Conservation (phyloP, 1,140 invertebrate species). For the Euglossa dilemma region DNA sequence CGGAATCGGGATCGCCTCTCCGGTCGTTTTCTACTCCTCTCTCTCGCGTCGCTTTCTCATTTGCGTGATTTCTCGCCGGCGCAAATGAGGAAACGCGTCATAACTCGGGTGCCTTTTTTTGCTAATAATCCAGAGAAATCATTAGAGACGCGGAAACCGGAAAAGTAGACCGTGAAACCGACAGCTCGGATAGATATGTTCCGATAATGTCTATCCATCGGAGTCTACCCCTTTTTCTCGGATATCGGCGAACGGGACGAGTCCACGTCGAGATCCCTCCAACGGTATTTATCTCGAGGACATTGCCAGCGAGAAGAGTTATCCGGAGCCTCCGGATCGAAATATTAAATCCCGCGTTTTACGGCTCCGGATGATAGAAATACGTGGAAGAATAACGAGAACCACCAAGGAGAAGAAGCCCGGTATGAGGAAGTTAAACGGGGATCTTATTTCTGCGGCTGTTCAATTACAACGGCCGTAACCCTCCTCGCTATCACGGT, state of each 20-base stretch:
- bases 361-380: not conserved
- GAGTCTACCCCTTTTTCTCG: not conserved
- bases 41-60: slow-evolving; percentile 42
- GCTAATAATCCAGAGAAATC: slow-evolving; percentile 30
- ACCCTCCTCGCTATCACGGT: not conserved
- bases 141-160: slow-evolving; percentile 21
- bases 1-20: not conserved
- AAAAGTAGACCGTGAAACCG: slow-evolving; percentile 44
- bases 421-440: slow-evolving; percentile 13
- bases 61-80: slow-evolving; percentile 41
- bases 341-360: not conserved
- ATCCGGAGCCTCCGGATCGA: not conserved
- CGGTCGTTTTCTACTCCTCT: slow-evolving; percentile 42
- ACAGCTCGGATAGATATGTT: not conserved
- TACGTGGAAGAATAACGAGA: not conserved
- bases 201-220: not conserved
- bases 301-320: not conserved
- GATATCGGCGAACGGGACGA: not conserved
- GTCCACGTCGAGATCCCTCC: not conserved
- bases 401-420: no score
- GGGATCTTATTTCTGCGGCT: not conserved
- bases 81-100: not conserved
- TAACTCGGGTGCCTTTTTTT: not conserved
- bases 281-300: not conserved
- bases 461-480: not conserved